Evolutionary conservation across 2,888 invertebrate genomes (phyloP).

Genomic region (Priapulus caudatus): DNA sequence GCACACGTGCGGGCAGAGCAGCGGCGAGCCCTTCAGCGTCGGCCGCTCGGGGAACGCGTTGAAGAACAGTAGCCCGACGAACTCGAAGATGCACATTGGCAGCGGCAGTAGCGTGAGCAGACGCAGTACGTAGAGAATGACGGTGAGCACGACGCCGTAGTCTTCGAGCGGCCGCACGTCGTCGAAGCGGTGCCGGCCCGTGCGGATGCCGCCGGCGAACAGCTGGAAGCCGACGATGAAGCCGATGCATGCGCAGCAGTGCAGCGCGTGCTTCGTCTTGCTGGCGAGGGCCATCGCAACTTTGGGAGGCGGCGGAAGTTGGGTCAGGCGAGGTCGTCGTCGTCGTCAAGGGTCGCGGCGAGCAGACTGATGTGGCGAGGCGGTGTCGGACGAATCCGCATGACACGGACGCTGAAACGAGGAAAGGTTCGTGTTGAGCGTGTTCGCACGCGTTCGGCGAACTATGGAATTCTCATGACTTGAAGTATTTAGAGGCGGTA

Average conservation of each 20-base stretch:
- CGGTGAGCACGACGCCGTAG: slow-evolving; percentile 63
- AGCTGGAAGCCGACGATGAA: slow-evolving; percentile 64
- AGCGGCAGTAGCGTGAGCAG: slow-evolving; percentile 69
- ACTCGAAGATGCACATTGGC: slow-evolving; percentile 74
- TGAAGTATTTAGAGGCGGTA: too few species aligned
- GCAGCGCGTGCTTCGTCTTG: slow-evolving; percentile 62
- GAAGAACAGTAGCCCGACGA: slow-evolving; percentile 70
- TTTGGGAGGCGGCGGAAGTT: too few species aligned
- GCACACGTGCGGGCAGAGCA: slow-evolving; percentile 84
- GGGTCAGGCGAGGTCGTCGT: too few species aligned
- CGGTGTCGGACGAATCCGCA: too few species aligned
- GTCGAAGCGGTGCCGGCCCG: slow-evolving; percentile 30
- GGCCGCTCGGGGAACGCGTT: slow-evolving; percentile 91
- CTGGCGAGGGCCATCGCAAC: slow-evolving; percentile 41
- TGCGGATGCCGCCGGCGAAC: slow-evolving; percentile 46
- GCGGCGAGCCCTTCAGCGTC: slow-evolving; percentile 70
- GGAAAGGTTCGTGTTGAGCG: too few species aligned
- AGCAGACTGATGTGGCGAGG: too few species aligned
- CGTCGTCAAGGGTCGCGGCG: too few species aligned
- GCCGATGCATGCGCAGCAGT: slow-evolving; percentile 58
- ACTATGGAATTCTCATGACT: too few species aligned
- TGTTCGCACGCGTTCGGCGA: too few species aligned
- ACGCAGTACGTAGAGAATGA: slow-evolving; percentile 61
- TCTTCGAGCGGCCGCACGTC: slow-evolving; percentile 61
- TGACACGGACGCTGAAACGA: too few species aligned